Conservation (phyloP, 92 coral and sea anemone genomes). For the Isaurus tuberculatus region DNA sequence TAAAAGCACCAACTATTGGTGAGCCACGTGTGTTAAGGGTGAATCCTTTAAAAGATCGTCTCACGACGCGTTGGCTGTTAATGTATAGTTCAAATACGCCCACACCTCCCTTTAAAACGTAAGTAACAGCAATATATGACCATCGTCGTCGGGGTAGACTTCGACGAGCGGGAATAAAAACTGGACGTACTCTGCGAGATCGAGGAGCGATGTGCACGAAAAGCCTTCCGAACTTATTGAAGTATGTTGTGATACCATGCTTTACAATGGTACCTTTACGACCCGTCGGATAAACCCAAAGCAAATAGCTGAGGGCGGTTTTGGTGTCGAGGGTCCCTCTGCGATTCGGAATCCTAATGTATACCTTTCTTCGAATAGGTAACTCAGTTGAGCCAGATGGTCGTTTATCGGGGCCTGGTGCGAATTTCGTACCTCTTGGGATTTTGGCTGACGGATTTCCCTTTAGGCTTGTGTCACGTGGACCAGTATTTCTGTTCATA, state of each 20-base stretch:
- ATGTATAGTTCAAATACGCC: constrained; percentile 70
- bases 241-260: constrained; percentile 38
- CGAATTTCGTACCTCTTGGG: constrained; percentile 47
- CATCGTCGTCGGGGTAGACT: constrained; percentile 53
- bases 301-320: constrained; percentile 60
- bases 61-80: constrained; percentile 53
- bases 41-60: constrained; percentile 50
- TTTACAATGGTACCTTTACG: constrained; percentile 69
- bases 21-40: constrained; percentile 70
- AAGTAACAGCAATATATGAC: constrained; percentile 77
- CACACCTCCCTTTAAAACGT: constrained; percentile 32
- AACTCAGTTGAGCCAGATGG: constrained; percentile 68
- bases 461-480: constrained; percentile 62
- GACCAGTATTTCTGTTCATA: constrained; percentile 57
- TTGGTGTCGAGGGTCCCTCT: constrained; percentile 69
- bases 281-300: constrained; percentile 72
- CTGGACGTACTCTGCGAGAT: constrained; percentile 35
- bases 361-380: constrained; percentile 61
- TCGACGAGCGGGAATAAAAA: constrained; percentile 23
- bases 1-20: constrained; percentile 73
- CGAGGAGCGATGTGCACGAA: constrained; percentile 58
- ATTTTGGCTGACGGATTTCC: constrained; percentile 60
- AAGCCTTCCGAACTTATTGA: constrained; percentile 38
- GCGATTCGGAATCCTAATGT: constrained; percentile 69
- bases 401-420: constrained; percentile 74